phyloP scores from a whole-genome alignment of 2,113 vertebrate species.

The Dipodomys merriami region DNA sequence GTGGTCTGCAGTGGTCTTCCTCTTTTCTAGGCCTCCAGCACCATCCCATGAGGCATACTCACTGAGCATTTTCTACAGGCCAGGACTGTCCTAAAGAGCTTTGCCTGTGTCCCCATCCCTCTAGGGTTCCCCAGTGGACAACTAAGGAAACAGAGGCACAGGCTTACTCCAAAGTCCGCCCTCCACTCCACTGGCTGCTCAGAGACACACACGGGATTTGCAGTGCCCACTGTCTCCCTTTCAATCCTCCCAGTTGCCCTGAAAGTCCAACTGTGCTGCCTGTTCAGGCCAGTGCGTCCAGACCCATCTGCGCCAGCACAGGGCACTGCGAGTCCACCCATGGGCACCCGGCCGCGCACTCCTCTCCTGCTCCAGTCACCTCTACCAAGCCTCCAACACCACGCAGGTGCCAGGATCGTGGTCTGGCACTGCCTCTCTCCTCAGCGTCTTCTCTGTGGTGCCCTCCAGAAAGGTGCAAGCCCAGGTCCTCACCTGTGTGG shows the following conservation, averaged over 20 bases:
- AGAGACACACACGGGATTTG: no score
- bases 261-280: background rate
- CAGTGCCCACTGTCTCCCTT: no score
- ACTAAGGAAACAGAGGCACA: no score
- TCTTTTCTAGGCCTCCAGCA: no score
- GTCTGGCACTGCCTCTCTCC: conserved; percentile 83
- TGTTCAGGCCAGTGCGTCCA: conserved; percentile 5
- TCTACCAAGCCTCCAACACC: conserved; percentile 74
- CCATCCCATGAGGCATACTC: no score
- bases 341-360: conserved; percentile 84
- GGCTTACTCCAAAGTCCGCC: no score
- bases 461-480: conserved; percentile 83
- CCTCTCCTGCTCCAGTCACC: conserved; percentile 85
- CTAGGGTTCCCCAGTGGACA: no score
- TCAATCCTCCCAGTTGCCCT: background rate
- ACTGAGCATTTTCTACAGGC: no score
- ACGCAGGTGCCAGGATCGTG: conserved; percentile 45
- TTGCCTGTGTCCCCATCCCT: no score
- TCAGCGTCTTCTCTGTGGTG: conserved; percentile 82
- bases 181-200: no score
- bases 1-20: no score
- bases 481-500: conserved; percentile 86
- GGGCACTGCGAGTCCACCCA: conserved; percentile 87
- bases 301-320: background rate
- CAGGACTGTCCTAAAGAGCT: no score